These are phyloP conservation scores for Bubo bubo DNA, from an alignment of 2,113 vertebrate genomes.

Conservation along the genomic window DNA sequence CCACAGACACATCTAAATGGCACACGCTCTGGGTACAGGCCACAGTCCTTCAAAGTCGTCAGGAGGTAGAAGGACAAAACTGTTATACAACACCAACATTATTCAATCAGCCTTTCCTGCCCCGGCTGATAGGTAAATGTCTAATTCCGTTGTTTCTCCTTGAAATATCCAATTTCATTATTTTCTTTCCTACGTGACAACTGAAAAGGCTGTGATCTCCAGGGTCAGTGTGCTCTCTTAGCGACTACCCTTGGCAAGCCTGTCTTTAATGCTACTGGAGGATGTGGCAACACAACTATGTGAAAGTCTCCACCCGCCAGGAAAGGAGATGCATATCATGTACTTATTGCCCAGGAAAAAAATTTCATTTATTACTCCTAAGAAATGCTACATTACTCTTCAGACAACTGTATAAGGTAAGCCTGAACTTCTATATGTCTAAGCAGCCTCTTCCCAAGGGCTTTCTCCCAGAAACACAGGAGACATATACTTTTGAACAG, in stretches of 20 bases:
- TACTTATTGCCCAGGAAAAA: neutral
- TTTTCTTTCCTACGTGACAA: neutral
- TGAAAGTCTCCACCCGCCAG: neutral
- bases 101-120: neutral
- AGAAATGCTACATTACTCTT: neutral
- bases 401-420: neutral
- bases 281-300: neutral
- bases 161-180: neutral
- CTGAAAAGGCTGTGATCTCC: neutral
- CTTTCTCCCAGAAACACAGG: neutral
- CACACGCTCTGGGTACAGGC: neutral
- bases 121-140: neutral
- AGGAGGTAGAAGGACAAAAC: neutral
- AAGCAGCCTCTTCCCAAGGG: neutral
- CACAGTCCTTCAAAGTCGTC: neutral
- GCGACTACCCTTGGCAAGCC: too few relatives aligned
- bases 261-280: neutral
- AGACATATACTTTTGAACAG: neutral
- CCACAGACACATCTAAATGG: rapidly evolving
- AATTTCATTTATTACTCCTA: neutral
- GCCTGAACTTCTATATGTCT: neutral
- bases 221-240: neutral
- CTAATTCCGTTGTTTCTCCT: neutral
- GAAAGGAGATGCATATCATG: neutral
- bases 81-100: rapidly evolving